These are phyloP conservation scores for Peromyscus nudipes DNA, from an alignment of 2,797 vertebrate genomes.

Conservation along the genomic window DNA sequence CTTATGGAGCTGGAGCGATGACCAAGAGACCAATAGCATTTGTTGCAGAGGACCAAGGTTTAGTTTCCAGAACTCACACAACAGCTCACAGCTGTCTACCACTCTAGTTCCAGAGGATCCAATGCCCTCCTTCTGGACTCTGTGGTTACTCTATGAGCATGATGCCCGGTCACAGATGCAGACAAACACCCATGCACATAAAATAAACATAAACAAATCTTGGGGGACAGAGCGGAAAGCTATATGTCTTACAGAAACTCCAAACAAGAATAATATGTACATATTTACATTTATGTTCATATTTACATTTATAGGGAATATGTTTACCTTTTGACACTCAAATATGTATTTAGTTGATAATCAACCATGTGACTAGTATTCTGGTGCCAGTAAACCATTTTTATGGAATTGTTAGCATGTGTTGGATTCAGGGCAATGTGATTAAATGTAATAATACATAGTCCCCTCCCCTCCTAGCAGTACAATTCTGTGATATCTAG, in stretches of 20 bases:
- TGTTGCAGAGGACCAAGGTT: too few species aligned
- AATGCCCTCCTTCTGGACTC: neutral
- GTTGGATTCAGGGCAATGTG: neutral
- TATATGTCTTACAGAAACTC: neutral
- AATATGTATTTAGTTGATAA: neutral
- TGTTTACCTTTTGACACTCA: neutral
- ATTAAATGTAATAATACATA: constrained; percentile 41
- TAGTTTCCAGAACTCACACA: neutral
- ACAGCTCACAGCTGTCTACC: neutral
- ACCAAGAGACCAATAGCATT: neutral
- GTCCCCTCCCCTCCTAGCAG: neutral
- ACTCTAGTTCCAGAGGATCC: neutral
- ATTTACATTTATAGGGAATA: neutral
- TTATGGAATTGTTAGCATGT: neutral
- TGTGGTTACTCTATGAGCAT: neutral
- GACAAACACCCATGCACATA: neutral
- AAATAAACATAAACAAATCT: neutral
- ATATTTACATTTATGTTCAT: neutral
- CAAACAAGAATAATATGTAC: neutral
- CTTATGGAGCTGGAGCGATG: neutral
- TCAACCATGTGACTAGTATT: neutral
- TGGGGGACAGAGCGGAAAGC: neutral
- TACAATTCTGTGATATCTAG: neutral
- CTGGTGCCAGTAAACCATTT: neutral
- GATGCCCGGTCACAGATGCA: neutral